Evolutionary conservation across 2,113 vertebrate species (phyloP), one percentile per base, ranked within the genome.

Genomic region (Vulpes ferrilata): DNA sequence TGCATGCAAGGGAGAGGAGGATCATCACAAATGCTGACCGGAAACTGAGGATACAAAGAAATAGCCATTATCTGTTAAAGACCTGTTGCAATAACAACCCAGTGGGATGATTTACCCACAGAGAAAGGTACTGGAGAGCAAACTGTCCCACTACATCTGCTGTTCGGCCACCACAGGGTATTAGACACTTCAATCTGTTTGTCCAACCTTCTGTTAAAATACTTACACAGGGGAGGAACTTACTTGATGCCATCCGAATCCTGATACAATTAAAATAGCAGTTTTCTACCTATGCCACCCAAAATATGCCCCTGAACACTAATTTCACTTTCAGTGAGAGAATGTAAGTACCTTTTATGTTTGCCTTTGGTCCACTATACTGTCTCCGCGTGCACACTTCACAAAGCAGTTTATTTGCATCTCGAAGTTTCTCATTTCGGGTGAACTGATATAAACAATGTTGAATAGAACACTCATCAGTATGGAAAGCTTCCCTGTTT

Each of bases 401-500:
- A 98, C 99, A 99, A 30, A 99, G 99, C 67, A 99, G 98, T 97
- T 99, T 99, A 98, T 99, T 99, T 78, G 98, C 99, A 92, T 99
- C 99, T 0, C 98, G 99, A 69, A 99, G 99, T 19, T 99, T 99
- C 98, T 99, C 99, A 51, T 99, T 99, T 43, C 99, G 99, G 22
- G 99, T 99, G 95, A 99, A 99, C 87, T 99, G 99, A 97, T 99
- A 99, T 1, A 99, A 99, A 93, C 99, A 99, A 17, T 99, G 99
- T 79, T 99, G 97, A 55, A 99, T 97, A 0, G 99, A 99, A 96
- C 99, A 99, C 81, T 99, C 99, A 57, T 99, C 99, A 0, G 95
- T 97, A 82, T 98, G 99, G 12, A 99, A 98, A 7, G 96, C 85
- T n/a, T 97, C 98, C 96, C 99, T 99, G 90, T 97, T 97, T 0